phyloP scores from a whole-genome alignment of 1,140 invertebrate species.

The Cryptotermes secundus region DNA sequence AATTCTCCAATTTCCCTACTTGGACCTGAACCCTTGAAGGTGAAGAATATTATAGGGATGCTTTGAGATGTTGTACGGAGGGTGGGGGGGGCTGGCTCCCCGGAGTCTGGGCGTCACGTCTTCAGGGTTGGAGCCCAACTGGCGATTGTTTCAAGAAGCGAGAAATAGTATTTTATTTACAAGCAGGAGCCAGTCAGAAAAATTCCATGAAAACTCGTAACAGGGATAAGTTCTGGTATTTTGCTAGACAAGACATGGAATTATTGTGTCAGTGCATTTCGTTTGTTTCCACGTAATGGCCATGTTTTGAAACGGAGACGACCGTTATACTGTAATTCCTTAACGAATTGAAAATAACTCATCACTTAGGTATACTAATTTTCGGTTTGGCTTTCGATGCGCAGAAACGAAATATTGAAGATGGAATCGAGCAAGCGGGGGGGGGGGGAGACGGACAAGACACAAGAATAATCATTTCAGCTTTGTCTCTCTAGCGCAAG shows the following conservation, averaged over 20 bases:
- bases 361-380: too few relatives aligned
- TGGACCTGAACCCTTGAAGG: neutral
- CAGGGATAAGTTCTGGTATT: neutral
- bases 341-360: too few relatives aligned
- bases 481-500: too few relatives aligned
- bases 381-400: too few relatives aligned
- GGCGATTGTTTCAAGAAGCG: conserved; percentile 5
- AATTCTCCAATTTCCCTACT: too few relatives aligned
- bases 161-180: neutral
- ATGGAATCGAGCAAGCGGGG: too few relatives aligned
- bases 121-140: neutral
- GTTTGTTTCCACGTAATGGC: too few relatives aligned
- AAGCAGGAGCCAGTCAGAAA: neutral
- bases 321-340: too few relatives aligned
- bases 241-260: neutral
- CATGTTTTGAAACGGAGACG: too few relatives aligned
- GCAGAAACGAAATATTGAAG: too few relatives aligned
- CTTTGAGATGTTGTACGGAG: neutral
- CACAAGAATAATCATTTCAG: too few relatives aligned
- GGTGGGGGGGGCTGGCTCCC: neutral
- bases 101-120: neutral
- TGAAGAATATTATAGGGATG: neutral
- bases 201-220: neutral
- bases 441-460: too few relatives aligned
- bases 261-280: neutral